These are phyloP conservation scores for Chauna torquata DNA, from an alignment of 2,113 vertebrate species.

Conservation along the genomic window DNA sequence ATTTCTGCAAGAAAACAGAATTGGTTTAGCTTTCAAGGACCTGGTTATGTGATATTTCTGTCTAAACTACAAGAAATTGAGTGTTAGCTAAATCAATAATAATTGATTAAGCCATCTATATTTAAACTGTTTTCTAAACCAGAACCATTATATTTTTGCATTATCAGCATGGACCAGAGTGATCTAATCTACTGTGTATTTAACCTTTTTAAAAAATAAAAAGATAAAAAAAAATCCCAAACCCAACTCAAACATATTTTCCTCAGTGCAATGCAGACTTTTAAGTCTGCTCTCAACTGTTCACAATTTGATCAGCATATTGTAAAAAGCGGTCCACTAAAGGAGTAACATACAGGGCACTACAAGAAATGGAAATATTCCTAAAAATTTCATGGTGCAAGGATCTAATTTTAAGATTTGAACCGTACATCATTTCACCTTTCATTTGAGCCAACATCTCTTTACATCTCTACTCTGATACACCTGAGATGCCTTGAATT, in stretches of 20 bases:
- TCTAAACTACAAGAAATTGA: background rate
- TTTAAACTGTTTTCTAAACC: background rate
- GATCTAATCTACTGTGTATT: background rate
- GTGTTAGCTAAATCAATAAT: background rate
- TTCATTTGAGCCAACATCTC: background rate
- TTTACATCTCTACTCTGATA: background rate
- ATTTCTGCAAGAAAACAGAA: conserved; percentile 19
- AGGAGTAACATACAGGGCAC: background rate
- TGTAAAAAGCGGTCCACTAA: background rate
- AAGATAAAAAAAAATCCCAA: background rate
- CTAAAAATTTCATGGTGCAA: background rate
- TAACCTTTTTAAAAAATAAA: background rate
- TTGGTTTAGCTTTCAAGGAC: background rate
- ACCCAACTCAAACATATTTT: background rate
- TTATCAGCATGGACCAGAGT: background rate
- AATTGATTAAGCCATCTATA: background rate
- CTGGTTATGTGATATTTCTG: background rate
- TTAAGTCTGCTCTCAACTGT: background rate
- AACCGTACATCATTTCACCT: background rate
- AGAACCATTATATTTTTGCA: background rate
- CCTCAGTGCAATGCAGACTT: background rate
- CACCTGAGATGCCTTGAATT: background rate
- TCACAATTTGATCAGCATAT: background rate
- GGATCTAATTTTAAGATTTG: background rate
- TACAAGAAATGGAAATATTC: background rate